Percentiles rank a stretch among this genome's conserved stretches.
These are phyloP conservation scores for Pomatorhinus ruficollis DNA, from an alignment of 2,113 vertebrate genomes.

Conservation along the genomic window DNA sequence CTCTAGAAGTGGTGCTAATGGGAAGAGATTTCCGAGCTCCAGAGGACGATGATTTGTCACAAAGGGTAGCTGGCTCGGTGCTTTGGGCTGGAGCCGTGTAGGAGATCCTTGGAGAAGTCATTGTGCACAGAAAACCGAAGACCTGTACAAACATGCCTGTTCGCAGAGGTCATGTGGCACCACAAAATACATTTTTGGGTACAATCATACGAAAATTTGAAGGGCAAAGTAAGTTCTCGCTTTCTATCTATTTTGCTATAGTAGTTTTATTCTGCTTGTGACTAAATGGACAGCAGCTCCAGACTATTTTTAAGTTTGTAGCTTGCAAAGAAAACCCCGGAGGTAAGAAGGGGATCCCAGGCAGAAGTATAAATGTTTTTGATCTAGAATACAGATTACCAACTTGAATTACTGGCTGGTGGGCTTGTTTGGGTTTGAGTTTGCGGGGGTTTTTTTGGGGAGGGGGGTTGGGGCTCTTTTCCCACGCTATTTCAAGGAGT, in stretches of 20 bases:
- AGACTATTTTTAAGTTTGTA: constrained; percentile 65
- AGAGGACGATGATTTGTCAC: constrained; percentile 77
- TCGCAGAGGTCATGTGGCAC: constrained; percentile 98
- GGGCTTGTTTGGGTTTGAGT: background rate
- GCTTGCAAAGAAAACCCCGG: constrained; percentile 24
- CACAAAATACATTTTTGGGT: constrained; percentile 98
- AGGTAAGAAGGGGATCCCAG: constrained; percentile 30
- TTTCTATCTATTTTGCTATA: constrained; percentile 62
- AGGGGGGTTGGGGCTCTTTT: background rate
- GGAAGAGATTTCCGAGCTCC: constrained; percentile 71
- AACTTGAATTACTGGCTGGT: background rate
- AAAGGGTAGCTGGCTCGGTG: constrained; percentile 69
- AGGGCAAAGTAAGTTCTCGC: constrained; percentile 94
- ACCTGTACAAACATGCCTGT: constrained; percentile 91
- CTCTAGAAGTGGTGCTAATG: constrained; percentile 74
- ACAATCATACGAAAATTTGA: constrained; percentile 99
- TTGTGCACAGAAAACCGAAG: constrained; percentile 69
- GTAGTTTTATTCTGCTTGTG: constrained; percentile 56
- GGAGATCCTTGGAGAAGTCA: constrained; percentile 77
- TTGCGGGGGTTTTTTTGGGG: background rate
- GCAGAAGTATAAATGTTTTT: constrained; percentile 25
- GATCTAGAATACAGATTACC: constrained; percentile 54
- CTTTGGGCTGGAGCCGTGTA: constrained; percentile 79
- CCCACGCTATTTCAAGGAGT: background rate
- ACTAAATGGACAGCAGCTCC: constrained; percentile 55